phyloP scores from a whole-genome alignment of 2,113 vertebrate species.

The Chaetorhynchus papuensis region DNA sequence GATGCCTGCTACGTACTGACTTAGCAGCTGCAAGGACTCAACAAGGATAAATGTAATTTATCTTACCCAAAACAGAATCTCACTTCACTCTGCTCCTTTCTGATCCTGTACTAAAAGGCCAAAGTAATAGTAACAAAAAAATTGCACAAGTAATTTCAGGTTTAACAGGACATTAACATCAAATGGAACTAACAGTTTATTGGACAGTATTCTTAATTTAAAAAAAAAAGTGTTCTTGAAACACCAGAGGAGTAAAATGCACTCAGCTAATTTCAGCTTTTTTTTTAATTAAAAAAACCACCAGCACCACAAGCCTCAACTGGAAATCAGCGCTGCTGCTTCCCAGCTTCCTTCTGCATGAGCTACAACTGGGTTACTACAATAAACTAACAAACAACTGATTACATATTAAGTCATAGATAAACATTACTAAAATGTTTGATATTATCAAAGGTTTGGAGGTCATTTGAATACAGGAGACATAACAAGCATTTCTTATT shows the following conservation, averaged over 20 bases:
- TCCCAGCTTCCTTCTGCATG: neutral
- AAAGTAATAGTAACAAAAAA: neutral
- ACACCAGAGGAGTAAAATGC: neutral
- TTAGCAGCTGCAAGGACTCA: neutral
- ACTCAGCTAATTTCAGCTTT: neutral
- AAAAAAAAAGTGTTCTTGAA: neutral
- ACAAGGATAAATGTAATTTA: neutral
- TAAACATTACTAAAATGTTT: neutral
- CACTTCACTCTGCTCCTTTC: neutral
- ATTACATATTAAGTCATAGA: constrained; percentile 34
- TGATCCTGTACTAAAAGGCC: neutral
- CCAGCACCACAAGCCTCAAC: neutral
- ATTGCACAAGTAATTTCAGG: neutral
- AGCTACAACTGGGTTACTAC: neutral
- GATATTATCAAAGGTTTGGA: constrained; percentile 1
- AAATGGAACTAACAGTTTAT: neutral
- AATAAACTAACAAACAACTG: constrained; percentile 10
- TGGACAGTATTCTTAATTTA: neutral
- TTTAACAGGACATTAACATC: neutral
- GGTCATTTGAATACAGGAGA: neutral
- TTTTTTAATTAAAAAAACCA: neutral
- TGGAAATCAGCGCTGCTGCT: neutral
- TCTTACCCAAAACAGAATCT: neutral
- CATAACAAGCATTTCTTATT: neutral
- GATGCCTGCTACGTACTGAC: neutral